Conservation (phyloP, 2,888 invertebrate genomes). For the Eudemis profundana region DNA sequence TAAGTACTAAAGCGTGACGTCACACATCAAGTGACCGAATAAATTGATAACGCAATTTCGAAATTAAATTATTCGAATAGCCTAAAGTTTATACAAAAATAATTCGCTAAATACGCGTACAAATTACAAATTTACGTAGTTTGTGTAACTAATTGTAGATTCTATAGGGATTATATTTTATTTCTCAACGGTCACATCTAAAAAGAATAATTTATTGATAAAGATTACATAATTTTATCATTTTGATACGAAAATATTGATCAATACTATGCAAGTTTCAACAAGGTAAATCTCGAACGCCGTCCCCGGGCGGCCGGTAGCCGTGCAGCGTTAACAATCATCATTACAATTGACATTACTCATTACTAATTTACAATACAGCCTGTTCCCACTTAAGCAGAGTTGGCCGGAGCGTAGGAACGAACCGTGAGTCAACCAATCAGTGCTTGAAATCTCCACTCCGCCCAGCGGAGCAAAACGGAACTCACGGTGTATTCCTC, state of each 20-base stretch:
- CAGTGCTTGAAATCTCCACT: too few relatives aligned
- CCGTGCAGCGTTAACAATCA: constrained; percentile 3
- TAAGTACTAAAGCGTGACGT: constrained; percentile 16
- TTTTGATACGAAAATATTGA: constrained; percentile 41
- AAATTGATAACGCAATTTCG: background rate
- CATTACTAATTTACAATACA: background rate
- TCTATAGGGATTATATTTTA: constrained; percentile 2
- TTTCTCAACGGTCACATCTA: constrained; percentile 16
- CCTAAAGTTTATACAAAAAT: constrained; percentile 20
- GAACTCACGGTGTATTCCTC: too few relatives aligned
- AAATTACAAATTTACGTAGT: constrained; percentile 13
- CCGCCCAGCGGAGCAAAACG: too few relatives aligned
- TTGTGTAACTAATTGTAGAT: background rate
- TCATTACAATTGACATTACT: constrained; percentile 27
- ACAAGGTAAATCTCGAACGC: constrained; percentile 15
- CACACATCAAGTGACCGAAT: background rate
- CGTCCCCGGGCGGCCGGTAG: background rate
- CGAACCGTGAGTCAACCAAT: too few relatives aligned
- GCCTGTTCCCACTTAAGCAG: too few relatives aligned
- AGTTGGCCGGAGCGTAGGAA: too few relatives aligned
- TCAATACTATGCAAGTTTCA: constrained; percentile 33
- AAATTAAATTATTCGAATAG: background rate
- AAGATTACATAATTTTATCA: constrained; percentile 19
- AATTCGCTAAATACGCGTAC: constrained; percentile 10
- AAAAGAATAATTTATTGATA: constrained; percentile 6